Evolutionary conservation across 2,797 vertebrate genomes (phyloP).

Genomic region (Setipinna tenuifilis): DNA sequence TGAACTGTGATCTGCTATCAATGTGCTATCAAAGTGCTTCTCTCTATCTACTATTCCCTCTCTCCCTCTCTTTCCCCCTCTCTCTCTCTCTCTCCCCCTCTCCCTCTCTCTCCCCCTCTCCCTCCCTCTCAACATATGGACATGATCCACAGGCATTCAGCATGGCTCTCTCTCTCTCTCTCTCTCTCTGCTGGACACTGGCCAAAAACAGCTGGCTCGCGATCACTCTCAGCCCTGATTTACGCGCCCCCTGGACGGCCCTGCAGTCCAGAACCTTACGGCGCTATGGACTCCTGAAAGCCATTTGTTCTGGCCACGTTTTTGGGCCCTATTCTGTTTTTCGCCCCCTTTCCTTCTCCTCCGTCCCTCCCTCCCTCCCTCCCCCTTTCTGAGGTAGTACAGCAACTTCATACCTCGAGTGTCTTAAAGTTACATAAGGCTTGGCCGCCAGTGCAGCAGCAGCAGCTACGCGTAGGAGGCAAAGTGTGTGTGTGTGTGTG

Average conservation of each 20-base stretch:
- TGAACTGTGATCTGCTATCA: neutral
- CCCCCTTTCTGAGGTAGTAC: neutral
- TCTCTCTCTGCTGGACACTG: neutral
- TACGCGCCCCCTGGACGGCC: neutral
- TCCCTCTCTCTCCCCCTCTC: too few relatives aligned
- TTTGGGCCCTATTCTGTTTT: neutral
- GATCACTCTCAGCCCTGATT: neutral
- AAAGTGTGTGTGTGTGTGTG: too few relatives aligned
- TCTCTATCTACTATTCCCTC: too few relatives aligned
- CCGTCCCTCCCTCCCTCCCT: neutral
- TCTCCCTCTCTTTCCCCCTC: too few relatives aligned
- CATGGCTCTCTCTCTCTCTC: too few relatives aligned
- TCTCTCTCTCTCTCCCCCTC: too few relatives aligned
- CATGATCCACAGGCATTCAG: neutral
- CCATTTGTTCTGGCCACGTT: neutral
- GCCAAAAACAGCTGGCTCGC: neutral
- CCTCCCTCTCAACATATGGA: neutral
- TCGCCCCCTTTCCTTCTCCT: neutral
- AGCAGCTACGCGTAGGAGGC: neutral
- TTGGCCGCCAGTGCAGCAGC: neutral
- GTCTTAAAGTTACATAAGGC: slow-evolving; percentile 11
- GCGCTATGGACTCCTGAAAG: neutral
- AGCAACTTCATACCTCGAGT: neutral
- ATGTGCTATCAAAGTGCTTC: too few relatives aligned
- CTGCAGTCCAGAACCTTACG: neutral